A percentile compares a stretch with the other conserved stretches of the same genome.
phyloP scores from a whole-genome alignment of 2,113 vertebrate species.

The Athene noctua region DNA sequence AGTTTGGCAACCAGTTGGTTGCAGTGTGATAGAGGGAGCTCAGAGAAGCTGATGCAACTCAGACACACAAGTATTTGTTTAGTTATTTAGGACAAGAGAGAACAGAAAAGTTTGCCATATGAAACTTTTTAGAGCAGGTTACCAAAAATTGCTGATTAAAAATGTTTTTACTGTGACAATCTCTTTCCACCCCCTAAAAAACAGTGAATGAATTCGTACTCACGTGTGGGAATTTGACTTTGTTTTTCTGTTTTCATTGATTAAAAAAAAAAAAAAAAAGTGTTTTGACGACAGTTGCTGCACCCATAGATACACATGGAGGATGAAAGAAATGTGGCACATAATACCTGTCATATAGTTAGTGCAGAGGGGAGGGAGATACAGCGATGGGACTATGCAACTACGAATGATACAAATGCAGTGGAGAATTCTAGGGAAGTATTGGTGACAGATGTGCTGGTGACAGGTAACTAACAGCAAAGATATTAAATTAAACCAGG shows the following conservation, averaged over 20 bases:
- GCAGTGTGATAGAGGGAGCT: neutral
- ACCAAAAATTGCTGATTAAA: neutral
- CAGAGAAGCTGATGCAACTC: neutral
- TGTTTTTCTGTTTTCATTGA: neutral
- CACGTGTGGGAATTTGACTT: neutral
- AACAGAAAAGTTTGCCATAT: neutral
- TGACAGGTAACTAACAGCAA: neutral
- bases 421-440: neutral
- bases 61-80: neutral
- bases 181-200: neutral
- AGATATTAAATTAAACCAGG: neutral
- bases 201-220: neutral
- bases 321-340: neutral
- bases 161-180: neutral
- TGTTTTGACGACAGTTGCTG: neutral
- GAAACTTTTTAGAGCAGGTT: neutral
- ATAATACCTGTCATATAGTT: neutral
- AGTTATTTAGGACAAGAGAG: neutral
- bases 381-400: fast-evolving
- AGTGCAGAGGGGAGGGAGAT: neutral
- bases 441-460: neutral
- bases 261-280: neutral
- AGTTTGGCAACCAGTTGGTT: neutral
- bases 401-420: neutral
- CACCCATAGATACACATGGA: neutral